These are phyloP conservation scores for Trichogramma evanescens DNA, from an alignment of 2,888 invertebrate genomes.

Conservation along the genomic window DNA sequence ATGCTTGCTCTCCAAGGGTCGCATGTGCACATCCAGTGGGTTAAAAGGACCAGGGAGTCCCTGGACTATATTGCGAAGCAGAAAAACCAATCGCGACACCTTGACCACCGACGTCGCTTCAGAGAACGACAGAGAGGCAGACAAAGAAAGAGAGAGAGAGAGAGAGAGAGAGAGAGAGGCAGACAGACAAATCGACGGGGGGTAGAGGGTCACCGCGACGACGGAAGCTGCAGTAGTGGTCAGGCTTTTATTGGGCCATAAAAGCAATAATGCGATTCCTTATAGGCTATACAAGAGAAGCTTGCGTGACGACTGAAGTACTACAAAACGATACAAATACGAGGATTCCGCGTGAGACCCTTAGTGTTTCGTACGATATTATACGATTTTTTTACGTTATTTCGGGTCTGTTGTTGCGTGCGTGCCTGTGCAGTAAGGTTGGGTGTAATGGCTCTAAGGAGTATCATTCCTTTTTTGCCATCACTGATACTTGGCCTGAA, in stretches of 20 bases:
- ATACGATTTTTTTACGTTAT: no score
- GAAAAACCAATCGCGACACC: constrained; percentile 48
- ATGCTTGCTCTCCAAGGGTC: constrained; percentile 32
- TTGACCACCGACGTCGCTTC: constrained; percentile 29
- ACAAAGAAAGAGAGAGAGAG: constrained; percentile 1
- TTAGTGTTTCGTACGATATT: no score
- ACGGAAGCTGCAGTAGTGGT: constrained; percentile 30
- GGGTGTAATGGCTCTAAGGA: no score
- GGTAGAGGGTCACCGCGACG: constrained; percentile 19
- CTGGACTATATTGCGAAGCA: constrained; percentile 41
- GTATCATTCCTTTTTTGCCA: no score
- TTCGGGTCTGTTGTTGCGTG: no score
- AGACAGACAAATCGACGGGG: constrained; percentile 14
- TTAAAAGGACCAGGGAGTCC: constrained; percentile 46
- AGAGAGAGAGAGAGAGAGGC: constrained; percentile 5
- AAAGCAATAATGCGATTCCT: constrained; percentile 45
- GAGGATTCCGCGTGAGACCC: constrained; percentile 8
- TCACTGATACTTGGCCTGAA: no score
- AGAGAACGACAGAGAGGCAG: constrained; percentile 9
- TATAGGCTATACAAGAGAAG: constrained; percentile 28
- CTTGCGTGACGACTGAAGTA: constrained; percentile 35
- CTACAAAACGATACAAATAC: constrained; percentile 43
- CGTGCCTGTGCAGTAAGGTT: no score
- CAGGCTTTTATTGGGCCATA: constrained; percentile 45
- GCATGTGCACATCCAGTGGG: constrained; percentile 24